Conservation (phyloP, 2,888 invertebrate species). For the Dorcus hopei region DNA sequence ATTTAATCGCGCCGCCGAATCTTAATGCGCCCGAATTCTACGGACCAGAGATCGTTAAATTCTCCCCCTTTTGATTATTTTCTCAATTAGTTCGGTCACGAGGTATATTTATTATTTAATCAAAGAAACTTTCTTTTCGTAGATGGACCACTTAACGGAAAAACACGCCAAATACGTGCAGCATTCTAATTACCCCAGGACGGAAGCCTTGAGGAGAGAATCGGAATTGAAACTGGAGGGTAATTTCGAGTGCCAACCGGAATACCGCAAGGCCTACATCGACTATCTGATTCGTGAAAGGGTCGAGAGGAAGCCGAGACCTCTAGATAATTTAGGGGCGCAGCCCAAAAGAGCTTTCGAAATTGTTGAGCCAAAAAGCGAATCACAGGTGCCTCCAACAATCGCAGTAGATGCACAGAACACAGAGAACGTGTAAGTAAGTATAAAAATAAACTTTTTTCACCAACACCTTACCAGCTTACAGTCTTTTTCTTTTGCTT, state of each 20-base stretch:
- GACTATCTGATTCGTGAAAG: constrained; percentile 48
- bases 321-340: constrained; percentile 27
- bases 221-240: constrained; percentile 38
- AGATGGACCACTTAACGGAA: constrained; percentile 38
- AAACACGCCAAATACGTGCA: constrained; percentile 35
- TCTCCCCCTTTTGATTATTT: not conserved
- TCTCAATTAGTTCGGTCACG: not conserved
- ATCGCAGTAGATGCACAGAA: not conserved
- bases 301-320: constrained; percentile 30
- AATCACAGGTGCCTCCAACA: constrained; percentile 4
- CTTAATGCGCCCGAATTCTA: too few relatives aligned
- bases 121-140: constrained; percentile 13
- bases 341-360: constrained; percentile 17
- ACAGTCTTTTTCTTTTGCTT: too few relatives aligned
- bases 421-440: constrained; percentile 20
- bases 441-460: constrained; percentile 8
- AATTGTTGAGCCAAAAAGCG: constrained; percentile 4
- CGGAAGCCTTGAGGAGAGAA: constrained; percentile 27
- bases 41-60: too few relatives aligned
- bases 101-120: too few relatives aligned
- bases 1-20: too few relatives aligned
- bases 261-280: constrained; percentile 50
- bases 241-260: constrained; percentile 47
- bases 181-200: constrained; percentile 23
- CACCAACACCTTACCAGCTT: not conserved